phyloP scores from a whole-genome alignment of 2,797 vertebrate species.

The Philypnodon macrostomus region DNA sequence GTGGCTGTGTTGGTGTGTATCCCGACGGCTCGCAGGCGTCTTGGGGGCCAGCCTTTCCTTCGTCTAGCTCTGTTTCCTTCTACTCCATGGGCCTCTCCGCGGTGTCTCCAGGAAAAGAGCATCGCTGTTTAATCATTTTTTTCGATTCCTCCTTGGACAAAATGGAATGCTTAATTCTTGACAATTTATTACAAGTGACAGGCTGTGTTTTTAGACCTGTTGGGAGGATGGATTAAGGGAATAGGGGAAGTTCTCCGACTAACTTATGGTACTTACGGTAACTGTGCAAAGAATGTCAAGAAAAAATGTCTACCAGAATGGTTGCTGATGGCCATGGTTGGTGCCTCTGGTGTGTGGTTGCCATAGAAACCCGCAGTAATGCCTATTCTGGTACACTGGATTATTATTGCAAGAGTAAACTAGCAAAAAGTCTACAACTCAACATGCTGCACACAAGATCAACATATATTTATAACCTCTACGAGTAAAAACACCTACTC shows the following conservation, averaged over 20 bases:
- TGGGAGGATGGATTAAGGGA: constrained; percentile 17
- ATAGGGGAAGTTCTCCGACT: background rate
- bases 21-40: constrained; percentile 74
- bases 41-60: constrained; percentile 64
- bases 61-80: constrained; percentile 54
- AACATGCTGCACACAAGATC: constrained; percentile 26
- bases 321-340: constrained; percentile 37
- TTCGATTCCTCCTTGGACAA: constrained; percentile 35
- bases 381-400: constrained; percentile 30
- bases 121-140: constrained; percentile 63
- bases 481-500: constrained; percentile 10
- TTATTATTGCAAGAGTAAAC: constrained; percentile 44
- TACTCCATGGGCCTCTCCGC: constrained; percentile 52
- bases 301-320: constrained; percentile 48
- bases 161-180: constrained; percentile 45
- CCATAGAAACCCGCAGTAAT: constrained; percentile 42
- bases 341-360: constrained; percentile 40
- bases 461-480: constrained; percentile 36
- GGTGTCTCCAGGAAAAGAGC: constrained; percentile 42
- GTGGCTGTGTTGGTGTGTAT: constrained; percentile 72
- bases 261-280: constrained; percentile 47
- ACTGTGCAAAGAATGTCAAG: constrained; percentile 51
- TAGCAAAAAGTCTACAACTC: constrained; percentile 33
- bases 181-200: constrained; percentile 62
- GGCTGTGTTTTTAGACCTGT: constrained; percentile 49